Conservation (phyloP, 2,888 invertebrate species). For the Leptarthrus brevirostris region DNA sequence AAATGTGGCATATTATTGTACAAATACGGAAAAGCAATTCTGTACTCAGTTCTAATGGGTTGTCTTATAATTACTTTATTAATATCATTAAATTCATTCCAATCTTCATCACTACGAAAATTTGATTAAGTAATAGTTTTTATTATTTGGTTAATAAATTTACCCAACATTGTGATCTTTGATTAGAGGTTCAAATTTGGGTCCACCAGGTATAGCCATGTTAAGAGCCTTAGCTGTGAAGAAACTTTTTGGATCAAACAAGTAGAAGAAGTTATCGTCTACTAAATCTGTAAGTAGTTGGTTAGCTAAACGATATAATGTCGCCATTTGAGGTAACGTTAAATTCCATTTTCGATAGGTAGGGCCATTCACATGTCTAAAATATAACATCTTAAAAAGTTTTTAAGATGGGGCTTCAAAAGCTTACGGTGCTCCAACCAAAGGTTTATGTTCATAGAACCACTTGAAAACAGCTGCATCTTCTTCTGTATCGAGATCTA, state of each 20-base stretch:
- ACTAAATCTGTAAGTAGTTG: constrained; percentile 97
- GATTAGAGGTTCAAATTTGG: constrained; percentile 98
- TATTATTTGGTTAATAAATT: constrained; percentile 59
- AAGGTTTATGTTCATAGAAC: constrained; percentile 98
- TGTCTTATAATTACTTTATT: constrained; percentile 99
- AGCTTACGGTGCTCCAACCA: constrained; percentile 86
- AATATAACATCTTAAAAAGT: constrained; percentile 55
- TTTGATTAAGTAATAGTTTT: constrained; percentile 48
- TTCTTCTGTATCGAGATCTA: constrained; percentile 96
- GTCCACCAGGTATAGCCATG: constrained; percentile 99
- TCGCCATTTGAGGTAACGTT: constrained; percentile 96
- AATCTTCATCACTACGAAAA: constrained; percentile 95
- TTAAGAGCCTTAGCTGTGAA: constrained; percentile 99
- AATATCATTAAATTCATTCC: constrained; percentile 99
- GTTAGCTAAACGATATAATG: constrained; percentile 96
- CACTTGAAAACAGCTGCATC: constrained; percentile 90
- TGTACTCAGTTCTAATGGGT: constrained; percentile 97
- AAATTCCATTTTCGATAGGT: constrained; percentile 98
- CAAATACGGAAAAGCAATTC: constrained; percentile 98
- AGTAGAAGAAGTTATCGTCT: constrained; percentile 98
- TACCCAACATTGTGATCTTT: constrained; percentile 96
- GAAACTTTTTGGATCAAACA: constrained; percentile 99
- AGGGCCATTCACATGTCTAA: constrained; percentile 90
- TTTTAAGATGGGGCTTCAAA: no score
- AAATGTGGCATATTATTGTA: constrained; percentile 99